Conservation (phyloP, 2,797 vertebrate species). For the Miichthys miiuy region DNA sequence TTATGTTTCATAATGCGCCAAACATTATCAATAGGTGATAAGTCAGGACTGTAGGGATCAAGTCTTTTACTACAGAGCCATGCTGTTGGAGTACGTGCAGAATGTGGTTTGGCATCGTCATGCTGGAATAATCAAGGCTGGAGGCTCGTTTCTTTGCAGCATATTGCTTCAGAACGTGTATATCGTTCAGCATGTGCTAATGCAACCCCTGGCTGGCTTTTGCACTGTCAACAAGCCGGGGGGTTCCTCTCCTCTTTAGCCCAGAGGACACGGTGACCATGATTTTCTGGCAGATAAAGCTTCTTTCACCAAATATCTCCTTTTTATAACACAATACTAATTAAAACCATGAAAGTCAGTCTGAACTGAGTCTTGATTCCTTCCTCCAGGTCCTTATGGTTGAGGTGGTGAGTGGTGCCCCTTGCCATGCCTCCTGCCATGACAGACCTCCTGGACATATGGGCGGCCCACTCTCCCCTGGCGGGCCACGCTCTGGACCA, state of each 20-base stretch:
- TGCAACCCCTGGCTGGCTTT: too few relatives aligned
- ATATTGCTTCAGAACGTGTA: too few relatives aligned
- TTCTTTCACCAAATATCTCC: neutral
- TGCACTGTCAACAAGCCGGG: too few relatives aligned
- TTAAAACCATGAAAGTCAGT: neutral
- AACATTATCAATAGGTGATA: too few relatives aligned
- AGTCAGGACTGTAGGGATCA: too few relatives aligned
- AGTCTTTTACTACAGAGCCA: too few relatives aligned
- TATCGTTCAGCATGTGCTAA: too few relatives aligned
- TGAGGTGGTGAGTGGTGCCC: constrained; percentile 86
- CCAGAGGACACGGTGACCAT: too few relatives aligned
- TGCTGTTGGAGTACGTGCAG: too few relatives aligned
- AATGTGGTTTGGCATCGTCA: too few relatives aligned
- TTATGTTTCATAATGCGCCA: too few relatives aligned
- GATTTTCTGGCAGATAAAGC: neutral
- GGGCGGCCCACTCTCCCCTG: constrained; percentile 94
- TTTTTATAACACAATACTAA: neutral
- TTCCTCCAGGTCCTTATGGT: constrained; percentile 89
- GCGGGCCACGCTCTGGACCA: constrained; percentile 88
- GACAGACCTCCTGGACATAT: constrained; percentile 97
- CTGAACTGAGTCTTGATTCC: neutral
- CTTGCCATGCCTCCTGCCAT: constrained; percentile 98
- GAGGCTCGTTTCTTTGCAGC: constrained; percentile 5
- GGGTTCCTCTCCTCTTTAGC: too few relatives aligned
- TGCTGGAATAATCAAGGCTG: neutral